Evolutionary conservation across 2,797 vertebrate genomes (phyloP).

Genomic region (Platalea minor): DNA sequence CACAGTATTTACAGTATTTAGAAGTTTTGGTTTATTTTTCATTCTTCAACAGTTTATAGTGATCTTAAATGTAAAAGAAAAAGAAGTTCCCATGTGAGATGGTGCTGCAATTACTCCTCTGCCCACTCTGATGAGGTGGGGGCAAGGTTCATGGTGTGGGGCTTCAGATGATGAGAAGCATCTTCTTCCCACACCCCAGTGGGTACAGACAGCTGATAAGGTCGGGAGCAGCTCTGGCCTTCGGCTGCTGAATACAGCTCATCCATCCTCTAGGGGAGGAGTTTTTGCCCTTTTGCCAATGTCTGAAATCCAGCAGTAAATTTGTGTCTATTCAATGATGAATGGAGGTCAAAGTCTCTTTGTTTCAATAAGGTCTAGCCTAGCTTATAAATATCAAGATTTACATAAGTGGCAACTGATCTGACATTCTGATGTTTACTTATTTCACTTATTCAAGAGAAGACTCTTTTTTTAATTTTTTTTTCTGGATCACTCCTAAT

Average conservation of each 20-base stretch:
- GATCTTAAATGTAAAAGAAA: not conserved
- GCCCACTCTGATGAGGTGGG: not conserved
- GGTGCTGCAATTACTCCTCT: not conserved
- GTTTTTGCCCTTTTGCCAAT: not conserved
- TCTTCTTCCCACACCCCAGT: not conserved
- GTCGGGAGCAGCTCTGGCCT: not conserved
- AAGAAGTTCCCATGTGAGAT: not conserved
- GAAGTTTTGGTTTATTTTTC: not conserved
- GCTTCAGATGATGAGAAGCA: not conserved
- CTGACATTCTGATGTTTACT: not conserved
- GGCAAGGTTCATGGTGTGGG: not conserved
- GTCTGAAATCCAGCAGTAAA: conserved; percentile 17
- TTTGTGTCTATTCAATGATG: not conserved
- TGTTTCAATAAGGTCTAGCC: conserved; percentile 16
- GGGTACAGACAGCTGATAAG: not conserved
- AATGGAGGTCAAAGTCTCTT: conserved; percentile 2
- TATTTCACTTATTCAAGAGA: not conserved
- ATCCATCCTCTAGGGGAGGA: not conserved
- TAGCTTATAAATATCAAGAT: conserved; percentile 49
- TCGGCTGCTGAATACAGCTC: not conserved
- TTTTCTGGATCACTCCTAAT: not conserved
- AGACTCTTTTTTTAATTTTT: not conserved
- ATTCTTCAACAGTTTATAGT: not conserved
- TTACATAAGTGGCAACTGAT: conserved; percentile 19
- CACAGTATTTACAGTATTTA: not conserved